Conservation (phyloP, 2,797 vertebrate genomes). For the Myioborus melanocephalus region DNA sequence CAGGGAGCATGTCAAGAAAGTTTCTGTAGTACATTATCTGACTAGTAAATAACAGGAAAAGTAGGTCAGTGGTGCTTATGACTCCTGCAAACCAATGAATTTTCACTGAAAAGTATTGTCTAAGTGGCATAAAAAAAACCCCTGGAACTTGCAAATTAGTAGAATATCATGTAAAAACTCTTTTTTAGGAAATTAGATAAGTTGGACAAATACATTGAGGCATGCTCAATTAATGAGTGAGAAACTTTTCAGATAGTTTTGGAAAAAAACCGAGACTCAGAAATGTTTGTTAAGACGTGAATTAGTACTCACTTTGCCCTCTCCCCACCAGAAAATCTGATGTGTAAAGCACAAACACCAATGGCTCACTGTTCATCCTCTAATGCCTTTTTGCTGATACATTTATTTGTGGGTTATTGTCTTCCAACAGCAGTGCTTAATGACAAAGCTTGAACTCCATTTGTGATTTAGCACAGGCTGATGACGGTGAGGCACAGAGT, state of each 20-base stretch:
- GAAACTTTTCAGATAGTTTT: neutral
- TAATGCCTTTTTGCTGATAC: neutral
- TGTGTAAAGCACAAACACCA: neutral
- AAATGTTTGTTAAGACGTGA: neutral
- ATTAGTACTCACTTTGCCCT: neutral
- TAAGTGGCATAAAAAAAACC: neutral
- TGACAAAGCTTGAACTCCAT: neutral
- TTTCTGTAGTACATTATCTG: constrained; percentile 36
- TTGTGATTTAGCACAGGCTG: neutral
- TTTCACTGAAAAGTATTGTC: constrained; percentile 9
- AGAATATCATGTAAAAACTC: neutral
- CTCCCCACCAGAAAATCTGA: neutral
- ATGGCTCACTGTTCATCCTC: neutral
- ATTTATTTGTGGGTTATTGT: accelerated
- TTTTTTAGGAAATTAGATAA: neutral
- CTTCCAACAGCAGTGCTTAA: neutral
- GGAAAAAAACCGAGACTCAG: neutral
- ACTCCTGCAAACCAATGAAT: neutral
- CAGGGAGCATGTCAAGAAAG: constrained; percentile 29
- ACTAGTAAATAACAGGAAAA: constrained; percentile 61
- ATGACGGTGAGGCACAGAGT: neutral
- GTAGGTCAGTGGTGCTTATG: constrained; percentile 28
- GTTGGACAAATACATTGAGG: neutral
- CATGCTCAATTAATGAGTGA: neutral
- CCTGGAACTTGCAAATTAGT: neutral